These are phyloP conservation scores for Thamnophis sirtalis DNA, from an alignment of 2,113 vertebrate genomes.

Conservation along the genomic window DNA sequence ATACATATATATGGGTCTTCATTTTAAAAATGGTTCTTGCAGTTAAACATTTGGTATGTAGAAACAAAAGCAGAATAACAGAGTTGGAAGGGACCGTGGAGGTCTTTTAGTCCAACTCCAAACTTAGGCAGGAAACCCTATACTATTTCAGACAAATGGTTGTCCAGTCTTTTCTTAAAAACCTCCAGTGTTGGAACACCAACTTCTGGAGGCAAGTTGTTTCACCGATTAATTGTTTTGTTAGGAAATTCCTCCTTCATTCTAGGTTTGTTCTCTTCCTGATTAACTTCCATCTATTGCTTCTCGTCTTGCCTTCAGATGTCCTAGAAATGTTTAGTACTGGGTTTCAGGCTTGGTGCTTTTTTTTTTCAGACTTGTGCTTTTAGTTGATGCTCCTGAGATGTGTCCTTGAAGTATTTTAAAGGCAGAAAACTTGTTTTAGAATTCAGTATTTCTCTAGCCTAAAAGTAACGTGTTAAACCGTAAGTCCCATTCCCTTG, in stretches of 20 bases:
- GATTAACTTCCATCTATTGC: not conserved
- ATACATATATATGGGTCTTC: not conserved
- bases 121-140: not conserved
- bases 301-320: not conserved
- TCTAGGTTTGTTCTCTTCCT: not conserved
- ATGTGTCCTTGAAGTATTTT: not conserved
- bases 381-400: not conserved
- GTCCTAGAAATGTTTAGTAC: not conserved
- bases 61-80: not conserved
- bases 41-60: not conserved
- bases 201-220: too few species aligned
- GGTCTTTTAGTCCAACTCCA: not conserved
- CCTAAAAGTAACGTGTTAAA: not conserved
- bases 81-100: not conserved
- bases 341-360: not conserved
- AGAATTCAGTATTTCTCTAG: not conserved
- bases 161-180: too few species aligned
- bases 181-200: too few species aligned
- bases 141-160: too few species aligned
- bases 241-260: too few species aligned
- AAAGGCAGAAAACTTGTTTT: not conserved
- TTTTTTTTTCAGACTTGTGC: too few species aligned
- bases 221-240: too few species aligned
- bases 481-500: not conserved
- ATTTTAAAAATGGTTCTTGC: not conserved